These are phyloP conservation scores for Leucoptera coffeella DNA, from an alignment of 2,888 invertebrate genomes.

Conservation along the genomic window DNA sequence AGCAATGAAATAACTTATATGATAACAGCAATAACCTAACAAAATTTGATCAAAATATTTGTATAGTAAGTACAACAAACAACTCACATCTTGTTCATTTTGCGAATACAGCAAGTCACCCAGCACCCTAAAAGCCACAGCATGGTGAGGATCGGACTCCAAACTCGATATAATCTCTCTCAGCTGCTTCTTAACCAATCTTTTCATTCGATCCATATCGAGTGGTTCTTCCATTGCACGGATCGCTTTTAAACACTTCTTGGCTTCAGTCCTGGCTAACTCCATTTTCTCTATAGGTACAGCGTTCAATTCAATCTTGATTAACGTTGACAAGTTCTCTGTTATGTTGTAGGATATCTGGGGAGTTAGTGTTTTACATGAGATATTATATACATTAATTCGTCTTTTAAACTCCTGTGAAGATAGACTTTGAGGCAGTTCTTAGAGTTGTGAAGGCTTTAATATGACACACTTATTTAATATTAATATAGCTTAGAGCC, in stretches of 20 bases:
- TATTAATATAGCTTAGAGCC: too few relatives aligned
- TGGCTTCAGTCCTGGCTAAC: conserved; percentile 53
- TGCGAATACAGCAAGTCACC: conserved; percentile 80
- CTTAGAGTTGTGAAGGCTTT: too few relatives aligned
- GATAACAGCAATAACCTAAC: too few relatives aligned
- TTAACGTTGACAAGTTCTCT: conserved; percentile 66
- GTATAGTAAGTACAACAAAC: too few relatives aligned
- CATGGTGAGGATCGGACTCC: conserved; percentile 71
- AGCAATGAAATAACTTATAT: too few relatives aligned
- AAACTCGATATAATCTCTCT: conserved; percentile 64
- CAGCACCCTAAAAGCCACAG: conserved; percentile 70
- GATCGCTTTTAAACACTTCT: conserved; percentile 16
- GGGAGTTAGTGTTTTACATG: too few relatives aligned
- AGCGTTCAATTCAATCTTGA: conserved; percentile 68
- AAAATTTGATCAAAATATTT: too few relatives aligned
- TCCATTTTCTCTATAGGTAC: conserved; percentile 65
- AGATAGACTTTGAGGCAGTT: too few relatives aligned
- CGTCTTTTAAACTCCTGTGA: too few relatives aligned
- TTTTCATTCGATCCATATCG: conserved; percentile 69
- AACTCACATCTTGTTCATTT: conserved; percentile 63
- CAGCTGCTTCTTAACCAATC: conserved; percentile 65
- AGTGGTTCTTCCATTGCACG: conserved; percentile 40
- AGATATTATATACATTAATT: too few relatives aligned
- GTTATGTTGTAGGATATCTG: conserved; percentile 63
- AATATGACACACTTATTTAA: too few relatives aligned